These are phyloP conservation scores for Cerastis leucographa DNA, from an alignment of 2,888 invertebrate species.

Conservation along the genomic window DNA sequence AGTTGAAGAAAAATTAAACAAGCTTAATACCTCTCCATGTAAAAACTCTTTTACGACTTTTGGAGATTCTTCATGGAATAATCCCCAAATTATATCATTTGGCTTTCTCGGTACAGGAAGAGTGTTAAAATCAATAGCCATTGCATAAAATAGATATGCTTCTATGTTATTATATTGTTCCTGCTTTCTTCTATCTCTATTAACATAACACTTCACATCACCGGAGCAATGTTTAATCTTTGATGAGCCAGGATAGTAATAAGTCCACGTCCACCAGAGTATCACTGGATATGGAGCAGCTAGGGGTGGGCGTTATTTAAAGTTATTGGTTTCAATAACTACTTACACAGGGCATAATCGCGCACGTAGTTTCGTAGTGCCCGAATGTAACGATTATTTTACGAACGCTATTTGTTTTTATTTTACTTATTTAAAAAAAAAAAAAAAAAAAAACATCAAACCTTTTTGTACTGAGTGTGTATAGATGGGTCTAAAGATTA, in stretches of 20 bases:
- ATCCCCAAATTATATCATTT: slow-evolving; percentile 92
- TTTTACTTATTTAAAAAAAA: too few relatives aligned
- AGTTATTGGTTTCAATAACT: too few relatives aligned
- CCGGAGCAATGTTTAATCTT: slow-evolving; percentile 74
- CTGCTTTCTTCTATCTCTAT: slow-evolving; percentile 70
- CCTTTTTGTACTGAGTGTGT: too few relatives aligned
- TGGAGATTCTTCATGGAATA: slow-evolving; percentile 97
- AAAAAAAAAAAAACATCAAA: too few relatives aligned
- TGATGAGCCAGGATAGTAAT: slow-evolving; percentile 75
- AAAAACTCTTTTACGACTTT: slow-evolving; percentile 94
- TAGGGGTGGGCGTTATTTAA: too few relatives aligned
- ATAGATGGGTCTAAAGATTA: too few relatives aligned
- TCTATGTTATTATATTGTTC: slow-evolving; percentile 75
- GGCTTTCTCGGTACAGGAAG: slow-evolving; percentile 92
- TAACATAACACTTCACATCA: slow-evolving; percentile 78
- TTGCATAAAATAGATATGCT: slow-evolving; percentile 95
- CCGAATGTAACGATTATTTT: too few relatives aligned
- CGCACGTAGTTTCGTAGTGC: too few relatives aligned
- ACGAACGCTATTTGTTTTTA: too few relatives aligned
- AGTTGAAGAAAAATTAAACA: slow-evolving; percentile 95
- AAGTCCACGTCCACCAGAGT: slow-evolving; percentile 87
- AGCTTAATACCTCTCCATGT: slow-evolving; percentile 90
- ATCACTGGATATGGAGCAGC: slow-evolving; percentile 75
- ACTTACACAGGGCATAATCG: too few relatives aligned
- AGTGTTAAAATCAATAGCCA: slow-evolving; percentile 91